phyloP scores from a whole-genome alignment of 2,113 vertebrate genomes.

The Grus americana region DNA sequence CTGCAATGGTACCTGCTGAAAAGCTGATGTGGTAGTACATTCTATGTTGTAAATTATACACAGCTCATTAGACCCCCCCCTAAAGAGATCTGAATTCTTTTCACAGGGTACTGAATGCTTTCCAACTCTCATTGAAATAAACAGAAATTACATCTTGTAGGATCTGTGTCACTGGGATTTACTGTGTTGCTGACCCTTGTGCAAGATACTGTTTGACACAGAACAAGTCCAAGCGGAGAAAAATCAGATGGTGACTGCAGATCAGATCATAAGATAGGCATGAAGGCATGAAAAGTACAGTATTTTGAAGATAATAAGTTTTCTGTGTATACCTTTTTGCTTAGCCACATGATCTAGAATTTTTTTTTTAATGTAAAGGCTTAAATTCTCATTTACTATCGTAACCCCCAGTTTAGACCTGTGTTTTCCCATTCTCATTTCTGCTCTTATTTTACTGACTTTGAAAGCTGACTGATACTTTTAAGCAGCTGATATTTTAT shows the following conservation, averaged over 20 bases:
- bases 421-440: background rate
- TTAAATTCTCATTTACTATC: background rate
- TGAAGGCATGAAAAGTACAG: background rate
- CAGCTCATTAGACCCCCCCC: background rate
- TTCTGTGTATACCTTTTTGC: background rate
- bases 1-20: background rate
- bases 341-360: background rate
- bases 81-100: background rate
- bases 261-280: background rate
- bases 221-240: background rate
- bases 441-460: background rate
- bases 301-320: background rate
- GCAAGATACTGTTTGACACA: background rate
- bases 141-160: background rate
- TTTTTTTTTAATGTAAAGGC: background rate
- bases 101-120: background rate
- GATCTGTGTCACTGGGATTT: background rate
- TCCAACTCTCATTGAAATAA: background rate
- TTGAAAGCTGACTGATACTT: background rate
- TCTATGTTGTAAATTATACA: background rate
- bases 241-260: background rate
- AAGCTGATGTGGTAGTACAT: background rate
- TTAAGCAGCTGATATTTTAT: background rate
- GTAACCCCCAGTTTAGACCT: background rate
- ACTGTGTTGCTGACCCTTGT: background rate